Evolutionary conservation across 2,113 vertebrate species (phyloP).

Genomic region (Dicentrarchus labrax): DNA sequence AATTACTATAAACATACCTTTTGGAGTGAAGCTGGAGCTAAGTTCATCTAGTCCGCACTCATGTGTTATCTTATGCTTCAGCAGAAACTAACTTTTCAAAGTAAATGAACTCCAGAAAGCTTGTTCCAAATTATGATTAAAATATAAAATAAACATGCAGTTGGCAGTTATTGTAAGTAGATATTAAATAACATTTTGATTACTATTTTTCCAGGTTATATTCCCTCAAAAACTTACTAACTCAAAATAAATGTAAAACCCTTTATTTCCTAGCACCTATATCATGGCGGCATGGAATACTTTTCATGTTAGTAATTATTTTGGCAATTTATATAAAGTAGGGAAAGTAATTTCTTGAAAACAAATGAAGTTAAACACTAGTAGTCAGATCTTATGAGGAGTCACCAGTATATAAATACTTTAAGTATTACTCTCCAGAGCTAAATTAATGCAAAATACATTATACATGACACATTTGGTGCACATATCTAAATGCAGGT

Average conservation of each 20-base stretch:
- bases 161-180: neutral
- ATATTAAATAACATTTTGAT: neutral
- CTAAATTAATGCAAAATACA: neutral
- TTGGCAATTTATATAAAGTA: neutral
- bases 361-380: neutral
- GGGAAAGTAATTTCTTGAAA: neutral
- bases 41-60: neutral
- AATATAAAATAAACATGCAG: neutral
- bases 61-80: neutral
- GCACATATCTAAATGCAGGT: neutral
- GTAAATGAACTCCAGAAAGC: constrained; percentile 7
- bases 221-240: neutral
- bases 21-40: neutral
- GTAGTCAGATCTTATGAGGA: neutral
- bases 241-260: neutral
- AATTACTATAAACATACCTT: constrained; percentile 8
- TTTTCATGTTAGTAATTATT: neutral
- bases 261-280: neutral
- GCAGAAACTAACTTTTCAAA: neutral
- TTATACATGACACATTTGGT: neutral
- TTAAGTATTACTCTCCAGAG: neutral
- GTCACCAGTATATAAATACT: too few relatives aligned
- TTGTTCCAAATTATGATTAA: neutral
- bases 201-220: neutral
- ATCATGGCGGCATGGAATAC: neutral